phyloP scores from a whole-genome alignment of 2,888 invertebrate species.

The Schrankia costaestrigalis region DNA sequence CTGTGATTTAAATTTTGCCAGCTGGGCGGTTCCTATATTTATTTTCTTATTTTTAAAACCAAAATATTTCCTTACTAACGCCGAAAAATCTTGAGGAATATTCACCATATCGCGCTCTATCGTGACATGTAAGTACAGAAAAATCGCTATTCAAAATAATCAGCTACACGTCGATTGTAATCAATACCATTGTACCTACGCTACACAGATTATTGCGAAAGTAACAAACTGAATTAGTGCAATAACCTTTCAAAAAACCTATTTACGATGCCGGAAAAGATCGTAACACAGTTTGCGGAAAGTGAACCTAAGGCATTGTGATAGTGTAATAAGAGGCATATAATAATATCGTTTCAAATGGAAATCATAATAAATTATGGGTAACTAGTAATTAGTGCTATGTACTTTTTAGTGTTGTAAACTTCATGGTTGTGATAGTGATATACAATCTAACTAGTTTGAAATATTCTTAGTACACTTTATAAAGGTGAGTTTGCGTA shows the following conservation, averaged over 20 bases:
- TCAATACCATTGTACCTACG: constrained; percentile 43
- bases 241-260: constrained; percentile 33
- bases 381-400: no score
- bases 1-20: constrained; percentile 57
- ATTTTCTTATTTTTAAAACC: constrained; percentile 40
- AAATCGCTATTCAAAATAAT: constrained; percentile 8
- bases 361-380: no score
- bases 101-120: constrained; percentile 5
- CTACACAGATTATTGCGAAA: constrained; percentile 41
- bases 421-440: no score
- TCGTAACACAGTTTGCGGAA: no score
- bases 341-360: no score
- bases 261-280: constrained; percentile 15
- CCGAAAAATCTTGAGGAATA: constrained; percentile 3
- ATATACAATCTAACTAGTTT: no score
- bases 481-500: no score
- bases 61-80: constrained; percentile 20
- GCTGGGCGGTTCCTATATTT: constrained; percentile 71
- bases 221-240: constrained; percentile 41
- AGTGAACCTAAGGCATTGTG: no score
- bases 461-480: no score
- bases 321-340: no score
- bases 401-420: no score
- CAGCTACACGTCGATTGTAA: constrained; percentile 37
- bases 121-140: constrained; percentile 30